Evolutionary conservation across 2,113 vertebrate species (phyloP).

Genomic region (Gobius niger): DNA sequence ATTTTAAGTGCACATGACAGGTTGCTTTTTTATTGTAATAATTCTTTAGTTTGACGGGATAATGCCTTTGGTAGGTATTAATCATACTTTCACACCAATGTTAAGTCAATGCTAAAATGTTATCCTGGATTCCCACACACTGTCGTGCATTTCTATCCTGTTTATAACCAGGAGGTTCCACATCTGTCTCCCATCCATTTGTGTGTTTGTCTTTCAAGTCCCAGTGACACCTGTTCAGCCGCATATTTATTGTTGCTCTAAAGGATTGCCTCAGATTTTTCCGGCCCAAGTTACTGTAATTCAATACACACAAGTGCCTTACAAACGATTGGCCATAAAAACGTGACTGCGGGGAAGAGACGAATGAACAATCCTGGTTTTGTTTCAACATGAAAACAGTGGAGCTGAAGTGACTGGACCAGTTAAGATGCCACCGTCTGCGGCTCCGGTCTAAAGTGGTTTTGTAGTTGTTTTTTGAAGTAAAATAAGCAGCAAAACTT

Average conservation of each 20-base stretch:
- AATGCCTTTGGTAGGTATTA: no score
- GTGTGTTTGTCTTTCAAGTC: background rate
- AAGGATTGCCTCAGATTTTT: conserved; percentile 5
- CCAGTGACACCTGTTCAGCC: background rate
- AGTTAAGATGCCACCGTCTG: conserved; percentile 1
- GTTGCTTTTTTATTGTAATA: no score
- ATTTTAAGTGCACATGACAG: no score
- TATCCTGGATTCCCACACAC: background rate
- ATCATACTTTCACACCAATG: no score
- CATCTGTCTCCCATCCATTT: background rate
- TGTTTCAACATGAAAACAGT: conserved; percentile 6
- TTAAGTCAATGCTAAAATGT: no score
- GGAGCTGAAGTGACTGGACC: background rate
- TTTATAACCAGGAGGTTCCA: conserved; percentile 20
- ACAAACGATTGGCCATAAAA: conserved; percentile 7
- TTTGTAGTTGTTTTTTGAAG: conserved; percentile 3
- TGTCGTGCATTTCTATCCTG: background rate
- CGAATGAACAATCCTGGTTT: background rate
- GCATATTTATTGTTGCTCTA: conserved; percentile 1
- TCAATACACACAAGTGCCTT: conserved; percentile 1
- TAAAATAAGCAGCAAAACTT: background rate
- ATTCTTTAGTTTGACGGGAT: no score
- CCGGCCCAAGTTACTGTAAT: conserved; percentile 7
- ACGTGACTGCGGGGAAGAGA: conserved; percentile 2
- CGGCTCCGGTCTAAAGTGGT: background rate